Base-by-base conservation (phyloP, 2,113 vertebrate genomes). In the Thalassarche chlororhynchos region DNA sequence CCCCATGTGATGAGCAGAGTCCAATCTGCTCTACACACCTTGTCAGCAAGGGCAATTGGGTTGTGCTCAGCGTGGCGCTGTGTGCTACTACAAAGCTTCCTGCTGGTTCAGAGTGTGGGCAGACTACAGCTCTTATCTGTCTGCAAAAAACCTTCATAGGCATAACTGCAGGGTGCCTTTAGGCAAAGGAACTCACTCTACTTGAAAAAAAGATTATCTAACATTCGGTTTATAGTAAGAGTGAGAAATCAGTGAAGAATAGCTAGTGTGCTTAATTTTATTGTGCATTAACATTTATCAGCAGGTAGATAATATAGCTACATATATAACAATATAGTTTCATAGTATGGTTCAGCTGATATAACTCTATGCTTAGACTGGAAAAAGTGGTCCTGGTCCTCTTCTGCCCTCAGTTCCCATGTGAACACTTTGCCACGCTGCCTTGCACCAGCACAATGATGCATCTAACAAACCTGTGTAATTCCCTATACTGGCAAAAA, bases 401-500 rank as follows among this genome's bases (percentile, higher is more conserved):
- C 5, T 65, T 68, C 29, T 82, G 23, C 17, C 23, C 12, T 24
- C 28, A 26, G 20, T 54, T 87, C 24, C 62, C 19, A 20, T 2
- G 2, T 57, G 52, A 89, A 57, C 4, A 0, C 12, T 84, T 70
- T 86, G 24, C 38, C 51, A 17, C 0, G 0, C 17, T 74, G 31
- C 51, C 60, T 77, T 81, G 10, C 17, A n/a, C 7, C 17, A 65
- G 40, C 42, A 62, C 31, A 47, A 25, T 8, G 28, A 16, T 66
- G 46, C 31, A n/a, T 62, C 66, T 81, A 38, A 28, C 31, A 84
- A 55, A 87, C 28, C 31, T 38, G 3, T 49, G n/a, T 72, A 38
- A 61, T 81, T 81, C 25, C 24, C 21, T 74, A 28, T 20, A 8
- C 12, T 49, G 17, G 21, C 18, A 87, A 75, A 90, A 77, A 5